Percentiles rank a stretch among this genome's conserved stretches.
Evolutionary conservation across 30 jellyfish, hydroid and myxozoan species (phyloP).

Genomic region (Cassiopea xamachana): DNA sequence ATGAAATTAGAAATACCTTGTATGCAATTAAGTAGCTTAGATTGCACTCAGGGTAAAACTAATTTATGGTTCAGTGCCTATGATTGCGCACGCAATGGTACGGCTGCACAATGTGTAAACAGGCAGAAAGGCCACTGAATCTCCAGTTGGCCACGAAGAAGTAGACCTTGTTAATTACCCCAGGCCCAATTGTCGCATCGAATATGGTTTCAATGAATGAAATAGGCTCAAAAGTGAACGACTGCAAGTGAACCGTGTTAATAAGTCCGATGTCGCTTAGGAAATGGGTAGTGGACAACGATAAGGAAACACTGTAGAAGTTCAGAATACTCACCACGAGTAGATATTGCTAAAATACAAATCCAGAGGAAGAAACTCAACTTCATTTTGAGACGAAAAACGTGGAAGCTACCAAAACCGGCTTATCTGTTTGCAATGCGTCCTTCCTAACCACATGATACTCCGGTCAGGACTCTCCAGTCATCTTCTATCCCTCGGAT

Average conservation of each 20-base stretch:
- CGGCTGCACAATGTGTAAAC: constrained; percentile 23
- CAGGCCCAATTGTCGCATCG: not conserved
- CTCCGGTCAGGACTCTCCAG: not conserved
- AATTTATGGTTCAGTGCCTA: constrained; percentile 11
- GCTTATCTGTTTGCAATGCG: not conserved
- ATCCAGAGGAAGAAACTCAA: not conserved
- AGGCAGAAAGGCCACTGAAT: not conserved
- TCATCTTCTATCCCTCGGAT: not conserved
- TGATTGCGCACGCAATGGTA: not conserved
- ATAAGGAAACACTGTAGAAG: not conserved
- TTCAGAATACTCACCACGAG: not conserved
- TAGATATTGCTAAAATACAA: not conserved
- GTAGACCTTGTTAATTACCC: not conserved
- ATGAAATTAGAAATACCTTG: not conserved
- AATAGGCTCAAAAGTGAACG: no score
- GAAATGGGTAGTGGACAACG: not conserved
- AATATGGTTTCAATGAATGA: not conserved
- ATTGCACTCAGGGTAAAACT: not conserved
- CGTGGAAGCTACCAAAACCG: not conserved
- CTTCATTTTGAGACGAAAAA: not conserved
- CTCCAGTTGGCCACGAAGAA: not conserved
- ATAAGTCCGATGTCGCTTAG: not conserved
- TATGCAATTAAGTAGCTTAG: not conserved
- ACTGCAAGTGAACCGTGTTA: not conserved
- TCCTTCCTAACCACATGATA: not conserved